Evolutionary conservation across 2,113 vertebrate species (phyloP), one percentile per base, ranked within the genome.

Genomic region (Cynocephalus volans): DNA sequence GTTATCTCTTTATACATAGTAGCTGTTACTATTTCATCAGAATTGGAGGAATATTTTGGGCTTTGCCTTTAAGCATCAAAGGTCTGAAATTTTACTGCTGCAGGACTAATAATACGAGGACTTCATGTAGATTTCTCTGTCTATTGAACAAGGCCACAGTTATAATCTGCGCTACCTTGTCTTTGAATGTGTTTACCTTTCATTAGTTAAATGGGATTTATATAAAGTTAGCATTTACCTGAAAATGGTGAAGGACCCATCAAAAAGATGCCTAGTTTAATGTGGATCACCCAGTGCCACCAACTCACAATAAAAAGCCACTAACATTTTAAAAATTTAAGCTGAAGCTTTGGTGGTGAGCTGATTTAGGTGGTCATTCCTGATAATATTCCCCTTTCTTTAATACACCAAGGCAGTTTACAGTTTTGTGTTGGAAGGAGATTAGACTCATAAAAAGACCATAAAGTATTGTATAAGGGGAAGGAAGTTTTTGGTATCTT

Each of bases 171-270:
- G 36, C 26, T 91, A 85, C 31, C 23, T 72, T 86, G 89, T 81
- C 72, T 94, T 92, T 93, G 56, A 80, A 80, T 96, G 69, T 41
- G 52, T 97, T 95, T 91, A 76, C 41, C 96, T 96, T 79, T 77
- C 91, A 88, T 91, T 81, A 84, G 81, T 87, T 97, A 95, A 94
- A 92, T 88, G 67, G 56, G 23, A 85, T 81, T 96, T 94, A 79
- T 65, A 97, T 64, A 81, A 95, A 94, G 60, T 97, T 86, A 88
- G 10, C 31, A 75, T 73, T 95, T 98, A 83, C 84, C 83, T 88
- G 70, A 70, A 81, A 95, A 95, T 77, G 64, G 41, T 26, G 45
- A 92, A 90, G 52, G 23, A 64, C 45, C 36, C 50, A 84, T 79
- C 75, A 87, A 48, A n/a, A 76, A 48, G 64, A 75, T n/a, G 17